Conservation (phyloP, 2,113 vertebrate species). For the Ondatra zibethicus region DNA sequence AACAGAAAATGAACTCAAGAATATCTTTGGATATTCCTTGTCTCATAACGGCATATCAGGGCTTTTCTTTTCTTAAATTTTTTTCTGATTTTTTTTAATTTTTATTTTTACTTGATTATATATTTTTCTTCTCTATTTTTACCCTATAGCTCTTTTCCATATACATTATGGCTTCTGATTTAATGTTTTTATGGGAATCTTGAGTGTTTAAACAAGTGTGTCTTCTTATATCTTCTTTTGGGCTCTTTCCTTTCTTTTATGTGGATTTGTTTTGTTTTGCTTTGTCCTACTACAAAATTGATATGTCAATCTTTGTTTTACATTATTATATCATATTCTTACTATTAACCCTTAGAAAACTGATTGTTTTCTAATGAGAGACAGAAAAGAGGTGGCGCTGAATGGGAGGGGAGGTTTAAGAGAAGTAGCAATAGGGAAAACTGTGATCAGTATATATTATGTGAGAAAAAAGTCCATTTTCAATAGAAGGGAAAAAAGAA, state of each 20-base stretch:
- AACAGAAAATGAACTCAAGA: no score
- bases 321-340: neutral
- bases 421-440: neutral
- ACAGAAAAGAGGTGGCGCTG: neutral
- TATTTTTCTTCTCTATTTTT: neutral
- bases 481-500: slow-evolving; percentile 73
- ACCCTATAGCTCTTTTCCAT: neutral
- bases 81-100: neutral
- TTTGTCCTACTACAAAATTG: neutral
- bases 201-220: neutral
- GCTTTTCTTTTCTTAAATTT: neutral
- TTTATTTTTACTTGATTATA: neutral
- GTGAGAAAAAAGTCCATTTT: neutral
- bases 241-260: neutral
- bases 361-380: neutral
- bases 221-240: no score
- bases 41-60: neutral
- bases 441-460: neutral
- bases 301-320: neutral
- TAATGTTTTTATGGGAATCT: neutral
- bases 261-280: neutral
- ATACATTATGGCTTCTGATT: neutral
- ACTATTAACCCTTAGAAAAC: slow-evolving; percentile 6
- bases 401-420: neutral
- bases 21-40: neutral